Evolutionary conservation across 2,113 vertebrate genomes (phyloP), one percentile per base, ranked within the genome.

Genomic region (Stigmatopora nigra): DNA sequence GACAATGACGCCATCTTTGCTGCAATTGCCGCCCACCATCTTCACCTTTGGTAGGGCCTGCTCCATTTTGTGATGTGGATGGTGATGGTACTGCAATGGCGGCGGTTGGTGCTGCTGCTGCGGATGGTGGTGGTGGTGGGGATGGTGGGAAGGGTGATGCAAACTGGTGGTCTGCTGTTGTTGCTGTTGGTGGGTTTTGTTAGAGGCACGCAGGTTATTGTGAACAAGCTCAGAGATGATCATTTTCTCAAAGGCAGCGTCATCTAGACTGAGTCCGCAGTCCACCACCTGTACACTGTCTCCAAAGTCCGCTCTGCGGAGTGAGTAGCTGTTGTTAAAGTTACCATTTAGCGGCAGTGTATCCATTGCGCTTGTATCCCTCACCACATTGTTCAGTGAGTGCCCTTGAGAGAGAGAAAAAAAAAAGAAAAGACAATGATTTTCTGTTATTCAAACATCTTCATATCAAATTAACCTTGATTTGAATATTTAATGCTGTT

Each of bases 291-390:
- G 95, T 86, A 98, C 91, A 5, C 93, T 90, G 84, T 96, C 91
- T 13, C 88, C 91, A 83, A 96, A 98, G 89, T 96, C 94, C 84
- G 94, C 95, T 0, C 97, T 98, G 84, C 93, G 93, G 86, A 99
- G 88, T 35, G 97, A 98, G 89, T 99, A 99, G 93, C 96, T 99
- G 88, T 99, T 99, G 89, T 98, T 98, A 90, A 99, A 99, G 89
- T 98, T 98, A 94, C 96, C 97, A 95, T 98, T 99, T 95, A 99
- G 96, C 93, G 95, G 96, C 94, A 99, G 96, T 91, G 97, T 98
- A 94, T 98, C 97, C 95, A 98, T 98, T 93, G 97, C 94, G 95
- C 94, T 98, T 93, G 94, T 93, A 91, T 98, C 95, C 95, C 94
- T 97, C 93, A 88, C 82, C 80, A 91, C 93, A 90, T 91, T 97